Evolutionary conservation across 2,113 vertebrate genomes (phyloP).

Genomic region (Hypomesus transpacificus): DNA sequence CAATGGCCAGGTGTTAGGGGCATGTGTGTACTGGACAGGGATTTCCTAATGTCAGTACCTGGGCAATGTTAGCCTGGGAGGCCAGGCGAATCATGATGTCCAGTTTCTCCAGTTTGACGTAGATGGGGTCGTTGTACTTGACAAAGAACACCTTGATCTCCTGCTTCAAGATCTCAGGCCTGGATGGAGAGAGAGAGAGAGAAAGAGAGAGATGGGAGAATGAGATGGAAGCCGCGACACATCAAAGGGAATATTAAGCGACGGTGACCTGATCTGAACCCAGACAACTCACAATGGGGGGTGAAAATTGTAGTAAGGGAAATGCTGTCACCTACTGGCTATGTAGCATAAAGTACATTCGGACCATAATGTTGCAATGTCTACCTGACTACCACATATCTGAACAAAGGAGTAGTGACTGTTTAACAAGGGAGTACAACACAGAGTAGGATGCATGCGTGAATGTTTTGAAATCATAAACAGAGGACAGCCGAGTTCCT

Average conservation of each 20-base stretch:
- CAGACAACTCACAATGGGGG: not conserved
- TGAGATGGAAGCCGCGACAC: no score
- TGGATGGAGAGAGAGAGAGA: conserved; percentile 46
- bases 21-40: not conserved
- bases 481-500: no score
- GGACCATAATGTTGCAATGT: not conserved
- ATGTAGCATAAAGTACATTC: not conserved
- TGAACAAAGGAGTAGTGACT: no score
- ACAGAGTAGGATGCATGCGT: no score
- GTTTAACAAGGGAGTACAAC: no score
- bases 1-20: no score
- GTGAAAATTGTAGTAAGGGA: not conserved
- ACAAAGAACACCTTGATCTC: conserved; percentile 99
- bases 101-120: conserved; percentile 97
- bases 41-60: conserved; percentile 70
- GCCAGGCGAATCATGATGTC: conserved; percentile 99
- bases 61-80: conserved; percentile 97
- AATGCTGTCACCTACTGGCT: conserved; percentile 41
- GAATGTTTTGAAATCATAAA: no score
- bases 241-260: no score
- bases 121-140: conserved; percentile 98
- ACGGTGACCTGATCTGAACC: not conserved
- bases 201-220: not conserved
- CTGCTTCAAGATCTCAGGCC: conserved; percentile 98
- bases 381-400: no score